Conservation (phyloP, 2,113 vertebrate species). For the Hydrochoerus hydrochaeris region DNA sequence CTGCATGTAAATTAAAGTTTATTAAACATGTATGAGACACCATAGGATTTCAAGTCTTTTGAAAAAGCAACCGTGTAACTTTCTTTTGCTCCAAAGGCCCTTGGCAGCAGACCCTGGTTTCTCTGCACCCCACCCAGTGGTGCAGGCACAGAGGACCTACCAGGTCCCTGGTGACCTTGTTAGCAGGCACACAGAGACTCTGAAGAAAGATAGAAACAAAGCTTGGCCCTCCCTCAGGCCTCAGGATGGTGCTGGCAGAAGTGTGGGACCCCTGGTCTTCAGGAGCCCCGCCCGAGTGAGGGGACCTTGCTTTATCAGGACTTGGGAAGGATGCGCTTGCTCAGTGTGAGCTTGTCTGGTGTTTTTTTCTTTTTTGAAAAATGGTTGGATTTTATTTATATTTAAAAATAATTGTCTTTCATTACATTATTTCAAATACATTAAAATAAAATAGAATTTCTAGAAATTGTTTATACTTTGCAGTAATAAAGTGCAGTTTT, state of each 20-base stretch:
- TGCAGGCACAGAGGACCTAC: background rate
- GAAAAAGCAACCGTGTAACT: background rate
- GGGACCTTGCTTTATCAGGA: background rate
- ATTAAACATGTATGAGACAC: background rate
- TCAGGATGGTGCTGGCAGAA: background rate
- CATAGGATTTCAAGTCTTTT: background rate
- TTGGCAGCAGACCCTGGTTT: no score
- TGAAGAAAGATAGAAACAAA: background rate
- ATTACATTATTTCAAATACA: background rate
- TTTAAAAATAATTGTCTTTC: background rate
- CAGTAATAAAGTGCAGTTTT: background rate
- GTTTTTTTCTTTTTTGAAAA: background rate
- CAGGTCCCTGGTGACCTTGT: background rate
- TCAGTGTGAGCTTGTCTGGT: background rate
- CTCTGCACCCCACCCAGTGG: accelerated
- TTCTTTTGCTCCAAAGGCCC: no score
- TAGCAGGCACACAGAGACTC: background rate
- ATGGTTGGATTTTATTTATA: background rate
- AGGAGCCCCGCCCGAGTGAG: accelerated
- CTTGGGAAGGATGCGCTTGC: accelerated
- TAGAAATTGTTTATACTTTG: background rate
- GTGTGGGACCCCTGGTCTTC: no score
- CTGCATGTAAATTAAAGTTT: background rate
- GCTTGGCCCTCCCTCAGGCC: accelerated
- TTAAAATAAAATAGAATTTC: background rate